These are phyloP conservation scores for Drosophila ohnishii DNA, from an alignment of 1,140 invertebrate genomes.

Conservation along the genomic window DNA sequence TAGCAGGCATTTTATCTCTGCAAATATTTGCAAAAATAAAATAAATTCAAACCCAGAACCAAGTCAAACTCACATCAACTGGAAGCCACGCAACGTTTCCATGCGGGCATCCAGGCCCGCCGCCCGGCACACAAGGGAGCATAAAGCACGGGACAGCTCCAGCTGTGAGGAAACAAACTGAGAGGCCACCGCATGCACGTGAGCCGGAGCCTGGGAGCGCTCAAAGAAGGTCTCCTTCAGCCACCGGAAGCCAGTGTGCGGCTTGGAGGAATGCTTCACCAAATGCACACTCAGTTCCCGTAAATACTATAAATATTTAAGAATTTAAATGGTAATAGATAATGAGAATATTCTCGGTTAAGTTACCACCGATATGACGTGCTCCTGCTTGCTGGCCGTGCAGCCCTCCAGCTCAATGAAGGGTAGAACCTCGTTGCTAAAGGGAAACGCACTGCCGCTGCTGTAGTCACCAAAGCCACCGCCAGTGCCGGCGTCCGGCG, in stretches of 20 bases:
- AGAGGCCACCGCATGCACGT: conserved; percentile 91
- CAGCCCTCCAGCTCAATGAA: conserved; percentile 93
- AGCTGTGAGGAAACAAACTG: conserved; percentile 91
- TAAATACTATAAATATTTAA: conserved; percentile 86
- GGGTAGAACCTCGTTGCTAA: conserved; percentile 86
- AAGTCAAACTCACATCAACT: conserved; percentile 87
- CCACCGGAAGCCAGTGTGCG: conserved; percentile 82
- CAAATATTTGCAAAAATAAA: conserved; percentile 50
- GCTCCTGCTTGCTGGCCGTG: conserved; percentile 93
- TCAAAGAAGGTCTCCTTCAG: conserved; percentile 82
- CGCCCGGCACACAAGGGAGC: conserved; percentile 88
- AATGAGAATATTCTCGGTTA: background rate
- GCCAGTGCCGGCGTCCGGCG: conserved; percentile 85
- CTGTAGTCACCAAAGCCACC: conserved; percentile 84
- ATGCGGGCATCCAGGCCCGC: conserved; percentile 86
- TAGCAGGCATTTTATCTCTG: conserved; percentile 89
- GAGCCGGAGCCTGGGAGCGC: conserved; percentile 86
- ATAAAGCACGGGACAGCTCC: conserved; percentile 89
- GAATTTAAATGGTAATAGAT: too few species aligned
- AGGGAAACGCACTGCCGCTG: conserved; percentile 79
- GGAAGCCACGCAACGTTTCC: conserved; percentile 89
- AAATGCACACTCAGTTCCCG: conserved; percentile 92
- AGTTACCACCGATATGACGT: conserved; percentile 91
- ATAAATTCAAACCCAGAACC: too few species aligned
- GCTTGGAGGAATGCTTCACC: conserved; percentile 86